Conservation (phyloP, 2,888 invertebrate species). For the Agonopterix arenella region DNA sequence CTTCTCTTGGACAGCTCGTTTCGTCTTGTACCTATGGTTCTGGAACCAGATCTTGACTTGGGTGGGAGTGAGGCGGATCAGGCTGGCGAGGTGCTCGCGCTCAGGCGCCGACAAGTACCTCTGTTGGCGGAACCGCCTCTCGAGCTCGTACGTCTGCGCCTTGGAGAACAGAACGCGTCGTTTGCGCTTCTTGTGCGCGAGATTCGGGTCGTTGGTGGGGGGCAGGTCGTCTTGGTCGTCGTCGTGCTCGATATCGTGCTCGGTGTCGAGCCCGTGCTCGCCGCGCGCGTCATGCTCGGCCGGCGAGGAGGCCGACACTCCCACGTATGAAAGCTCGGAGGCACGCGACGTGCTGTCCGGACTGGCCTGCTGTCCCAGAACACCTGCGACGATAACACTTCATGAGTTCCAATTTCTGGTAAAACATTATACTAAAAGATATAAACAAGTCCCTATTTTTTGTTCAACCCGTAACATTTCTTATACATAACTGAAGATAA, state of each 20-base stretch:
- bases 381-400: slow-evolving; percentile 44
- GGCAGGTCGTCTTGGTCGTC: slow-evolving; percentile 72
- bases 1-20: slow-evolving; percentile 97
- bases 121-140: slow-evolving; percentile 96
- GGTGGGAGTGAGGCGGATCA: slow-evolving; percentile 96
- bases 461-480: too few species aligned
- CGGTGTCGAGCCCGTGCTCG: slow-evolving; percentile 48
- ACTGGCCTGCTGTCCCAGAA: slow-evolving; percentile 83
- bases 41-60: slow-evolving; percentile 99
- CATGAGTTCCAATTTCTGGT: background rate
- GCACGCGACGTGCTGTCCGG: slow-evolving; percentile 93
- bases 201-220: slow-evolving; percentile 55
- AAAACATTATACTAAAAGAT: background rate
- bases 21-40: slow-evolving; percentile 99
- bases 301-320: slow-evolving; percentile 54
- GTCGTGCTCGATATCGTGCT: slow-evolving; percentile 77
- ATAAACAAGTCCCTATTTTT: too few species aligned
- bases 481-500: too few species aligned
- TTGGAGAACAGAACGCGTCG: slow-evolving; percentile 97
- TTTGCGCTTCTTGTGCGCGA: slow-evolving; percentile 92
- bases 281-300: slow-evolving; percentile 46
- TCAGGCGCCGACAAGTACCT: slow-evolving; percentile 98
- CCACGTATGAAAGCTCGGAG: slow-evolving; percentile 82
- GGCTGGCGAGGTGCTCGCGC: slow-evolving; percentile 95
- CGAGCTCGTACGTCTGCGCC: slow-evolving; percentile 97